A percentile compares a stretch with the other conserved stretches of the same genome.
Evolutionary conservation across 2,113 vertebrate species (phyloP).

Genomic region (Indicator maculatus): DNA sequence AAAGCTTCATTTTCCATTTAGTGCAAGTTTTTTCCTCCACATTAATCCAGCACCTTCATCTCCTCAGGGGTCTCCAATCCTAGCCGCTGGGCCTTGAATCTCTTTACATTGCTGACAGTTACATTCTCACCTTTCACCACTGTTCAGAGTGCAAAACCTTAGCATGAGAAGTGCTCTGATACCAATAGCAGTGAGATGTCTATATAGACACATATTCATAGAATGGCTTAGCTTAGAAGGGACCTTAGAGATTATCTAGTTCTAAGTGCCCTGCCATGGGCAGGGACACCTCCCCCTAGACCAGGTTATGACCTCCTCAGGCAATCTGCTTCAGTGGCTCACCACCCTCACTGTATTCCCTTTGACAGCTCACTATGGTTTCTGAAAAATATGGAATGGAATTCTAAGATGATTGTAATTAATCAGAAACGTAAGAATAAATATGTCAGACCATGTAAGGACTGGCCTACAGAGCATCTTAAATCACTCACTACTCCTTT

Average conservation of each 20-base stretch:
- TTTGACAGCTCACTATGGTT: not conserved
- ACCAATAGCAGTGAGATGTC: not conserved
- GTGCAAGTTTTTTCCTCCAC: not conserved
- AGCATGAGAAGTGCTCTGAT: not conserved
- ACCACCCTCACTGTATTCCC: not conserved
- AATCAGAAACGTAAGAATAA: not conserved
- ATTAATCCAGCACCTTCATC: not conserved
- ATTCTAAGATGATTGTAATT: not conserved
- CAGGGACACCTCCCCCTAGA: no score
- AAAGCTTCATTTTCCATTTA: not conserved
- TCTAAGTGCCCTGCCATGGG: no score
- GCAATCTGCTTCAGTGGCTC: no score
- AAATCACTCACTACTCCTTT: constrained; percentile 9
- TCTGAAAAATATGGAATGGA: not conserved
- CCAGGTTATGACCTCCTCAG: no score
- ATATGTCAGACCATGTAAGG: not conserved
- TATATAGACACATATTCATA: not conserved
- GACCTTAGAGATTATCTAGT: no score
- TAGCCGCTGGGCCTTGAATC: not conserved
- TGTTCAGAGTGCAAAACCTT: not conserved
- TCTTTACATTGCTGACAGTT: not conserved
- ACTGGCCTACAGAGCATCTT: not conserved
- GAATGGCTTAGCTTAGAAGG: no score
- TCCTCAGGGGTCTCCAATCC: not conserved
- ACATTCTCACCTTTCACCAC: not conserved